phyloP scores from a whole-genome alignment of 2,113 vertebrate species.

The Mustelus asterias region DNA sequence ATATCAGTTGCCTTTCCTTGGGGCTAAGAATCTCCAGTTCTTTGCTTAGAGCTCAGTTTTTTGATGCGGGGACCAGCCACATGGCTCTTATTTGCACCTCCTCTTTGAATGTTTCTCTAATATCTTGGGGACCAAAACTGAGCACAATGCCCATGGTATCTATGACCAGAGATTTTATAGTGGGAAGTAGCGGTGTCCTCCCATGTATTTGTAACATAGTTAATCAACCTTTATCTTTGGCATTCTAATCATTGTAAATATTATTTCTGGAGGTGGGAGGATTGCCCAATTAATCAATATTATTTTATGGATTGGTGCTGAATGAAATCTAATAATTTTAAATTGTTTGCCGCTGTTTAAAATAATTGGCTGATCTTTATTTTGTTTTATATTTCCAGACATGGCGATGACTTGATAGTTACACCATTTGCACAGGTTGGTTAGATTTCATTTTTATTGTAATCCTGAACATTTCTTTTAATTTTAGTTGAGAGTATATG shows the following conservation, averaged over 20 bases:
- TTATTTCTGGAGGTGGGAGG: neutral
- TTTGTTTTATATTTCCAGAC: constrained; percentile 58
- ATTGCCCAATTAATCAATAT: neutral
- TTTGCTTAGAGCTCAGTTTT: neutral
- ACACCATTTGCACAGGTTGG: constrained; percentile 91
- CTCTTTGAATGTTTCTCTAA: neutral
- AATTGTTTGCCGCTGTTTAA: neutral
- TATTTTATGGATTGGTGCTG: neutral
- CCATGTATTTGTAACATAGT: neutral
- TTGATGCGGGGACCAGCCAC: neutral
- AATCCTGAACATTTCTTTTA: neutral
- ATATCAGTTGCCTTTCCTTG: neutral
- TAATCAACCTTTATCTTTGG: neutral
- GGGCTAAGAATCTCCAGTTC: neutral
- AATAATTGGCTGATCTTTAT: constrained; percentile 13
- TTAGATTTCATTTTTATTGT: constrained; percentile 2
- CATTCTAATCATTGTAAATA: neutral
- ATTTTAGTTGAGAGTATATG: neutral
- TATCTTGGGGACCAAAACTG: neutral
- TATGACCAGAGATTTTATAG: neutral
- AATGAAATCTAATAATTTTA: neutral
- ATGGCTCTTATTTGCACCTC: neutral
- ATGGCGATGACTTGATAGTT: constrained; percentile 91
- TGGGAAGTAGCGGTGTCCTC: too few species aligned
- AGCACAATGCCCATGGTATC: neutral